phyloP scores from a whole-genome alignment of 2,888 invertebrate species.

The Cosmorhoe ocellata region DNA sequence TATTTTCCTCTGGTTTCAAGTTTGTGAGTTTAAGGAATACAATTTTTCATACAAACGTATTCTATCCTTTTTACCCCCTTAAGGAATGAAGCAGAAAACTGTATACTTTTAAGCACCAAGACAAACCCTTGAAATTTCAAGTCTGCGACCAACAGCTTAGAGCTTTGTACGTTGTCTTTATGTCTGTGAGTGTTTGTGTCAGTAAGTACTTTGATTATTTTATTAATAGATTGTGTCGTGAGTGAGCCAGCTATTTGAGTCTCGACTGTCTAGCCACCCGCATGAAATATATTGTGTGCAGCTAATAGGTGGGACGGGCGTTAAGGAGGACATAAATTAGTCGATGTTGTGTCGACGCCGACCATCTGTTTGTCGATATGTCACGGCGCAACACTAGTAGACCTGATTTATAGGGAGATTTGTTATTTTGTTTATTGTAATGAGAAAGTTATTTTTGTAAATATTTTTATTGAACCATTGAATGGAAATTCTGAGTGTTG shows the following conservation, averaged over 20 bases:
- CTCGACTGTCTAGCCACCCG: constrained; percentile 35
- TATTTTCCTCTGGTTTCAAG: no score
- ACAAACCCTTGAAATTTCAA: no score
- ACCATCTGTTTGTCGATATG: constrained; percentile 81
- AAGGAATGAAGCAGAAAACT: no score
- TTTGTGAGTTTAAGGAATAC: no score
- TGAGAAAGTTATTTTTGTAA: constrained; percentile 18
- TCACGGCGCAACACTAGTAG: constrained; percentile 65
- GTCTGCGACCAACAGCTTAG: no score
- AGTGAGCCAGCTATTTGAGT: not conserved
- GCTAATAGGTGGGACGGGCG: constrained; percentile 80
- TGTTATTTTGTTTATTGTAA: constrained; percentile 21
- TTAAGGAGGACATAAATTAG: constrained; percentile 81
- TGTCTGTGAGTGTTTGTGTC: no score
- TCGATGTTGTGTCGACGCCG: constrained; percentile 75
- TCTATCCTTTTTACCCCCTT: no score
- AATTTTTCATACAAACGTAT: no score
- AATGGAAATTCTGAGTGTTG: constrained; percentile 1
- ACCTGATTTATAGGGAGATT: constrained; percentile 43
- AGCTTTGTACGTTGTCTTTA: no score
- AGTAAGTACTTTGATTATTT: no score
- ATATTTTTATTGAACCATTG: not conserved
- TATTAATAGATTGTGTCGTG: not conserved
- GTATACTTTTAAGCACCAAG: no score
- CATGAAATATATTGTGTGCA: constrained; percentile 76